A percentile compares a stretch with the other conserved stretches of the same genome.
Evolutionary conservation across 2,888 invertebrate species (phyloP).

Genomic region (Vanessa cardui): DNA sequence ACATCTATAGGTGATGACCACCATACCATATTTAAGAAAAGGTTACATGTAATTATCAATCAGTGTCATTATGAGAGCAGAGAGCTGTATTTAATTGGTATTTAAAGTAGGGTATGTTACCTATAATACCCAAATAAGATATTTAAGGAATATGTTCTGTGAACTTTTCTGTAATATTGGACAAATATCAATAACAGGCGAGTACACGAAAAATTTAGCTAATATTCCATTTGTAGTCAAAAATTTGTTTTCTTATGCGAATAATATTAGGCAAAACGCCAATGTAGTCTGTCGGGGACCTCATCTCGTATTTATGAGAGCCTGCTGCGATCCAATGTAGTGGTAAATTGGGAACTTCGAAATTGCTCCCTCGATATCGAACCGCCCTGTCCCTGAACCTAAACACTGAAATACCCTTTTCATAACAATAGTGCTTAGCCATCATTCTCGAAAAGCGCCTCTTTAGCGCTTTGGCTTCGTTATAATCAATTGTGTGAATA

Average conservation of each 20-base stretch:
- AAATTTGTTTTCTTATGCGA: constrained; percentile 11
- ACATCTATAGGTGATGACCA: too few species aligned
- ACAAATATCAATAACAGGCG: too few species aligned
- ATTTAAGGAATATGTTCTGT: too few species aligned
- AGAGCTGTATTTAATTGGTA: too few species aligned
- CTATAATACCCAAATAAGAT: too few species aligned
- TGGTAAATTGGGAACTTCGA: constrained; percentile 45
- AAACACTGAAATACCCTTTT: constrained; percentile 15
- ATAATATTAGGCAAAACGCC: neutral
- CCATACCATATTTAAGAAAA: too few species aligned
- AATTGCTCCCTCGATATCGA: constrained; percentile 30
- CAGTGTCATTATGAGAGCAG: too few species aligned
- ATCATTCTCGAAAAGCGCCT: constrained; percentile 13
- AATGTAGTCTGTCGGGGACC: constrained; percentile 5
- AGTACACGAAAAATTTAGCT: neutral
- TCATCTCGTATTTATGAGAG: constrained; percentile 29
- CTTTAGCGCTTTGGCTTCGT: constrained; percentile 2
- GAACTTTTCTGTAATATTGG: too few species aligned
- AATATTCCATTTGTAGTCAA: constrained; percentile 14
- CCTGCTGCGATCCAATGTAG: constrained; percentile 40
- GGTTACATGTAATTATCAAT: too few species aligned
- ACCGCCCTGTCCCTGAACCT: constrained; percentile 13
- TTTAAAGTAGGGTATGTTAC: too few species aligned
- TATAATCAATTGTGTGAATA: neutral
- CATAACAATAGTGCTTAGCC: constrained; percentile 12